phyloP scores from a whole-genome alignment of 2,113 vertebrate species.

The Mirounga angustirostris region DNA sequence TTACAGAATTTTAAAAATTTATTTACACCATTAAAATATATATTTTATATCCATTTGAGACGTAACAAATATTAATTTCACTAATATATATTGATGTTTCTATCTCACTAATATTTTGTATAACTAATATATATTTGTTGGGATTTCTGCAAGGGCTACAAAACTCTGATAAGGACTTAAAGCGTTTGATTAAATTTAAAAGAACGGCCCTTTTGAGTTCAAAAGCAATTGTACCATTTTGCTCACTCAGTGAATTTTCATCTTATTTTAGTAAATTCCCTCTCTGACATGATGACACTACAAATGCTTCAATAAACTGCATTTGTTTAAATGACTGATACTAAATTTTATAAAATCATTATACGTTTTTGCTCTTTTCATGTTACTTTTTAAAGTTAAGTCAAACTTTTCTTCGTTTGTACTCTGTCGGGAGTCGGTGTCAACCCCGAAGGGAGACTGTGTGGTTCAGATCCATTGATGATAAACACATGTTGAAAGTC shows the following conservation, averaged over 20 bases:
- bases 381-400: neutral
- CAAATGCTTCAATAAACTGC: neutral
- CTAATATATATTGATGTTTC: neutral
- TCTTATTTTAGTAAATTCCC: neutral
- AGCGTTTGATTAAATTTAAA: neutral
- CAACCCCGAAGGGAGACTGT: neutral
- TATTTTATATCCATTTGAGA: constrained; percentile 20
- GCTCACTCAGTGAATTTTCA: neutral
- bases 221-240: constrained; percentile 14
- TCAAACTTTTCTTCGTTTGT: neutral
- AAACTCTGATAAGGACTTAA: neutral
- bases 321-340: constrained; percentile 12
- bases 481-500: neutral
- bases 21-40: neutral
- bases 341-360: neutral
- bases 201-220: neutral
- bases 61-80: neutral
- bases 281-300: neutral
- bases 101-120: neutral
- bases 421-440: neutral
- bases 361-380: neutral
- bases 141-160: neutral
- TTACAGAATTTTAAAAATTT: neutral
- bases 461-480: neutral
- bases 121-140: neutral